Percentiles rank a stretch among this genome's conserved stretches.
Evolutionary conservation across 1,140 invertebrate species (phyloP).

Genomic region (Campodea augens): DNA sequence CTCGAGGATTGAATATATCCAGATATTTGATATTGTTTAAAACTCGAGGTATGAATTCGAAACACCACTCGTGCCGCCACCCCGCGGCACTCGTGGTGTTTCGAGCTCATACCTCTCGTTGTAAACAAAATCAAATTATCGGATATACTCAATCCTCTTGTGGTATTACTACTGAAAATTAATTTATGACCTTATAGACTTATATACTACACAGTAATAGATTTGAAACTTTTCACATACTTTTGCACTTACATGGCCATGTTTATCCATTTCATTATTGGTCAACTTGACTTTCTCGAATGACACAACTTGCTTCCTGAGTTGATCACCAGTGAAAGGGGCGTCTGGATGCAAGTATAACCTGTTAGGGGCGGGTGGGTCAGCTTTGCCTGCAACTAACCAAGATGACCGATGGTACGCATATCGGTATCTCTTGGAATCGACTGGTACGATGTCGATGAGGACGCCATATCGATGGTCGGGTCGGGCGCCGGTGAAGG

Average conservation of each 20-base stretch:
- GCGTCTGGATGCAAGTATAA: conserved; percentile 44
- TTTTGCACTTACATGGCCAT: conserved; percentile 43
- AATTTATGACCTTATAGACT: too few species aligned
- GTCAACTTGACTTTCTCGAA: conserved; percentile 54
- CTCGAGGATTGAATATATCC: too few species aligned
- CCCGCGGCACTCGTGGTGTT: too few species aligned
- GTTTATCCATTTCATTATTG: conserved; percentile 48
- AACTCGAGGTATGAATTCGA: too few species aligned
- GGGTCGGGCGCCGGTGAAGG: conserved; percentile 32
- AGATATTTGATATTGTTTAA: too few species aligned
- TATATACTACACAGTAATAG: too few species aligned
- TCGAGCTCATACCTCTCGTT: too few species aligned
- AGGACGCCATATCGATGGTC: conserved; percentile 33
- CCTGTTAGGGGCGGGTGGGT: conserved; percentile 35
- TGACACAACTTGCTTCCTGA: conserved; percentile 43
- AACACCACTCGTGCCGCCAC: too few species aligned
- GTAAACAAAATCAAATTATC: too few species aligned
- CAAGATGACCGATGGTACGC: conserved; percentile 46
- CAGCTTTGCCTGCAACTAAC: conserved; percentile 48
- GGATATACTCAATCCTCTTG: too few species aligned
- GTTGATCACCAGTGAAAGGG: conserved; percentile 39
- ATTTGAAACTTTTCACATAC: too few species aligned
- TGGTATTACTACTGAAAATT: too few species aligned
- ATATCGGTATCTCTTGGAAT: conserved; percentile 46
- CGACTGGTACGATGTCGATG: conserved; percentile 42